Evolutionary conservation across 1,140 invertebrate species (phyloP).

Genomic region (Monochamus saltuarius): DNA sequence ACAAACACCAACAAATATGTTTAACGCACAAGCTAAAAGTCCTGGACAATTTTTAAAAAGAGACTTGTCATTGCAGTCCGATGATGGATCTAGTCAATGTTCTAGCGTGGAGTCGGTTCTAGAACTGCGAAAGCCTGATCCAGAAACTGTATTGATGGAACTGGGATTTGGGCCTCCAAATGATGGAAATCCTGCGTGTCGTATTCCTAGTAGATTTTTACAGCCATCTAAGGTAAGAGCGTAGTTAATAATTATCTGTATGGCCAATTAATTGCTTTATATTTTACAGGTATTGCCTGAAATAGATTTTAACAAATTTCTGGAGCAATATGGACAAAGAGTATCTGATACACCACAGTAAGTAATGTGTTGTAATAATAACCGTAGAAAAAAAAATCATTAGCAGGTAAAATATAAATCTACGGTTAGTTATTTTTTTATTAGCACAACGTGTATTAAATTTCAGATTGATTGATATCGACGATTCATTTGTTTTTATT

Average conservation of each 20-base stretch:
- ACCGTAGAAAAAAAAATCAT: too few relatives aligned
- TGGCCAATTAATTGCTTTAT: background rate
- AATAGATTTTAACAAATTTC: conserved; percentile 49
- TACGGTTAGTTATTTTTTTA: background rate
- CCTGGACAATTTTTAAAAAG: conserved; percentile 47
- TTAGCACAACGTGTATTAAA: background rate
- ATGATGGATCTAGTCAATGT: conserved; percentile 66
- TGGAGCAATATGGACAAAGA: conserved; percentile 46
- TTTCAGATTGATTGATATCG: too few relatives aligned
- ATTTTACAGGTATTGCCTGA: conserved; percentile 40
- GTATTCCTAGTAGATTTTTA: conserved; percentile 65
- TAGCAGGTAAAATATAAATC: too few relatives aligned
- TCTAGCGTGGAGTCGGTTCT: conserved; percentile 74
- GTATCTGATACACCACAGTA: conserved; percentile 31
- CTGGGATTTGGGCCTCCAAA: conserved; percentile 68
- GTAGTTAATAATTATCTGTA: conserved; percentile 4
- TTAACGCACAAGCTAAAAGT: background rate
- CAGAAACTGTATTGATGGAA: conserved; percentile 70
- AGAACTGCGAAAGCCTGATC: conserved; percentile 70
- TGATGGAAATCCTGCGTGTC: conserved; percentile 57
- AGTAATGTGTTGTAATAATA: conserved; percentile 12
- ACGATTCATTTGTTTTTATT: too few relatives aligned
- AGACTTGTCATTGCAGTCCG: conserved; percentile 67
- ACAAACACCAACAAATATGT: background rate
- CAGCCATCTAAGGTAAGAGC: conserved; percentile 48